Conservation (phyloP, 1,140 invertebrate genomes). For the Nautilus pompilius region DNA sequence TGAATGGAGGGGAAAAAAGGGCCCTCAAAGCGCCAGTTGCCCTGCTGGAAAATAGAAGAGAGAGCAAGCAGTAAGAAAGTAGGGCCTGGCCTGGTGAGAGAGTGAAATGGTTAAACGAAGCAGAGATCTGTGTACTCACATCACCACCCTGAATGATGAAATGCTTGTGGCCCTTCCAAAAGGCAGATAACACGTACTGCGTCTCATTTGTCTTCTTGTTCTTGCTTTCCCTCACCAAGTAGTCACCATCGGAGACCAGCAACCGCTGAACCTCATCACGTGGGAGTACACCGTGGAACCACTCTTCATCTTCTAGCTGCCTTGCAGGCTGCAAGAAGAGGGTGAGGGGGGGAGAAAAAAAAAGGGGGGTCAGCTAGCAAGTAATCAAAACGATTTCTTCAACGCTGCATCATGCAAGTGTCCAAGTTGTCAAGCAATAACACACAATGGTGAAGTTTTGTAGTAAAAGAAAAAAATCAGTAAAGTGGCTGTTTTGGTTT, state of each 20-base stretch:
- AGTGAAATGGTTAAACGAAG: background rate
- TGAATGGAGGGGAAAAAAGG: slow-evolving; percentile 87
- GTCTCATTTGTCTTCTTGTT: slow-evolving; percentile 79
- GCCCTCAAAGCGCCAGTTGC: slow-evolving; percentile 90
- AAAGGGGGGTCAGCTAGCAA: background rate
- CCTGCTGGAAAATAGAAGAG: slow-evolving; percentile 59
- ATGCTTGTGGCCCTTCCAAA: slow-evolving; percentile 90
- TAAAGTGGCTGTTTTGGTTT: background rate
- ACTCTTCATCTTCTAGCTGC: slow-evolving; percentile 57
- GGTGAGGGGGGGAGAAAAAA: background rate
- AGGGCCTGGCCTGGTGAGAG: background rate
- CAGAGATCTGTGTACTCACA: slow-evolving; percentile 22
- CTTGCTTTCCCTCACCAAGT: slow-evolving; percentile 87
- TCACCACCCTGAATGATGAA: slow-evolving; percentile 86
- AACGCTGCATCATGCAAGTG: background rate
- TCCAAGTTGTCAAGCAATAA: background rate
- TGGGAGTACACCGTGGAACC: slow-evolving; percentile 96
- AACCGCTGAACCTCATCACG: slow-evolving; percentile 92
- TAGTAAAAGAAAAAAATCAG: background rate
- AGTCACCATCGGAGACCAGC: slow-evolving; percentile 85
- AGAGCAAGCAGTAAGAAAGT: background rate
- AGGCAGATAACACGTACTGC: slow-evolving; percentile 85
- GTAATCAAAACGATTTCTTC: background rate
- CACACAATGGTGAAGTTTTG: background rate
- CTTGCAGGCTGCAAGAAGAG: background rate